Evolutionary conservation across 2,888 invertebrate species (phyloP), one percentile per base, ranked within the genome.

Genomic region (Tinea trinotella): DNA sequence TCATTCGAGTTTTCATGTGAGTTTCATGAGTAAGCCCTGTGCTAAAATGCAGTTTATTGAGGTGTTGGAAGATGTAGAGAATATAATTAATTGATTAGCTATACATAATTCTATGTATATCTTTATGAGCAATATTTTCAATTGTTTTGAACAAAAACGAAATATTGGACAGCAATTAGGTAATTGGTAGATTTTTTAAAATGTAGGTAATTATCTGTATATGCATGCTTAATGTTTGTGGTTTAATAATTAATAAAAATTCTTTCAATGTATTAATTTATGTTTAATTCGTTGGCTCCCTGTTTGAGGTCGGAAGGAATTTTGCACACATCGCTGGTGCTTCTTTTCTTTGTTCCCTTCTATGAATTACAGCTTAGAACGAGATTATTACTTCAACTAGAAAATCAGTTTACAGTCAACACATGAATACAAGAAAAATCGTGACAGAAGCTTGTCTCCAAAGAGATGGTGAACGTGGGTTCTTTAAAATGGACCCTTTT

Each of bases 301-400:
- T 30, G 22, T 24, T 9, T 35, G 40, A 15, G 3, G 40, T n/a
- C 40, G 30, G 13, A 19, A 46, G 46, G 46, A 19, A 46, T n/a
- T 6, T 46, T 46, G 46, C 46, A 46, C 46, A 46, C 46, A 46
- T 46, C 7, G 6, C 46, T 19, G 18, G 19, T 46, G 17, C 46
- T 46, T 6, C 3, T 46, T n/a, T 46, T 19, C 18, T 19, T 46
- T 46, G 17, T 46, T 46, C 13, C 40, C 40, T 46, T 46, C 19
- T 46, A 46, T 46, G 4, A 46, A 12, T 46, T 46, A 15, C 46
- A 46, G 46, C 2, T 2, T 46, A n/a, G n/a, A n/a, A n/a, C n/a
- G n/a, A n/a, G n/a, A n/a, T n/a, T n/a, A n/a, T n/a, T n/a, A n/a
- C n/a, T n/a, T n/a, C n/a, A n/a, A n/a, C n/a, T n/a, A n/a, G n/a